Conservation (phyloP, 2,797 vertebrate genomes). For the Scyliorhinus canicula region DNA sequence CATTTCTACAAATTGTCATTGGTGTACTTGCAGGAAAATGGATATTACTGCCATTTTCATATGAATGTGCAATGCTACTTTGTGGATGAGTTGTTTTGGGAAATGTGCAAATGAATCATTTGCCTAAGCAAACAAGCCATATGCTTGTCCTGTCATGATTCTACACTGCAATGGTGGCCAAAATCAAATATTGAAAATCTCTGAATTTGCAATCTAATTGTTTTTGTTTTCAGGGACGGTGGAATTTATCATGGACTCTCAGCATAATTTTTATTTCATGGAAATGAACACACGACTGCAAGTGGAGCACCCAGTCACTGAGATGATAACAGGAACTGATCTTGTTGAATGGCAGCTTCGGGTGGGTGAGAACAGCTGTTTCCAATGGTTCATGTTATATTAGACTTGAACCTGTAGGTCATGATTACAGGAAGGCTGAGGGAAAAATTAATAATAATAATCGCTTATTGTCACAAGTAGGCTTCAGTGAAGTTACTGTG, state of each 20-base stretch:
- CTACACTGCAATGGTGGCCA: neutral
- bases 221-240: slow-evolving; percentile 71
- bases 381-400: neutral
- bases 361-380: slow-evolving; percentile 53
- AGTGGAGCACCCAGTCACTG: slow-evolving; percentile 91
- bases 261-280: slow-evolving; percentile 98
- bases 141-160: neutral
- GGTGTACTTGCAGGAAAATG: neutral
- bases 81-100: neutral
- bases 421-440: neutral
- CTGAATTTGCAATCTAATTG: neutral
- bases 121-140: neutral
- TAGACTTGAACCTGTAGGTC: neutral
- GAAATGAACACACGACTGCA: slow-evolving; percentile 98
- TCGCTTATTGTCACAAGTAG: too few relatives aligned
- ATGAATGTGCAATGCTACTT: neutral
- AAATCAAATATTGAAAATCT: neutral
- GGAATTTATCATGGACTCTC: slow-evolving; percentile 92
- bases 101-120: neutral
- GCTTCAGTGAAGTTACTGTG: too few relatives aligned
- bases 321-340: slow-evolving; percentile 95
- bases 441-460: too few relatives aligned
- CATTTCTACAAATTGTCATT: neutral
- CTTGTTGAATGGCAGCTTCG: slow-evolving; percentile 95
- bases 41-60: neutral